phyloP scores from a whole-genome alignment of 1,140 invertebrate species.

The Chrysopa pallens region DNA sequence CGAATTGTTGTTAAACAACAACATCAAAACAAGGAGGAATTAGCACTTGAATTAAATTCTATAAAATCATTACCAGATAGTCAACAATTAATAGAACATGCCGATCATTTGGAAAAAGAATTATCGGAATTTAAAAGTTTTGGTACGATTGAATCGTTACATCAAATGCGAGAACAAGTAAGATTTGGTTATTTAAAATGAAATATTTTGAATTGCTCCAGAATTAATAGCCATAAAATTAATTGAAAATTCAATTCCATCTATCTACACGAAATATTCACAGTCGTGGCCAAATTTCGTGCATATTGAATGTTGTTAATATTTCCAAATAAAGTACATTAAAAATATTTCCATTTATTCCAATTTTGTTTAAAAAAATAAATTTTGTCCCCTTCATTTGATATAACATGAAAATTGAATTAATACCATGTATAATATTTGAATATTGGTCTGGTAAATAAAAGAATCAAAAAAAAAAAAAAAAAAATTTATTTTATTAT shows the following conservation, averaged over 20 bases:
- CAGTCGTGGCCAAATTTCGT: no score
- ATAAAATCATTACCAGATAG: slow-evolving; percentile 28
- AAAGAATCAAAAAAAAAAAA: background rate
- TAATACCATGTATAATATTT: slow-evolving; percentile 1
- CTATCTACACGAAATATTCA: no score
- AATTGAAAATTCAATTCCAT: no score
- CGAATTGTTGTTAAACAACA: slow-evolving; percentile 30
- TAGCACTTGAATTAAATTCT: slow-evolving; percentile 30
- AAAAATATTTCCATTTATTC: no score
- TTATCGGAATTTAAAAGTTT: slow-evolving; percentile 30
- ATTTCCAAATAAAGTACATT: no score
- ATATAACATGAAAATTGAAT: no score
- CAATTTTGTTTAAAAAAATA: no score
- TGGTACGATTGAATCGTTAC: slow-evolving; percentile 28
- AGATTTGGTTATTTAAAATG: no score
- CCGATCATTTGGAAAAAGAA: slow-evolving; percentile 34
- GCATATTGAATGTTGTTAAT: no score
- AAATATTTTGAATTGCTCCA: no score
- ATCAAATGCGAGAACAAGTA: slow-evolving; percentile 28
- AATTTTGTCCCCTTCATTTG: background rate
- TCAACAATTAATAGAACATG: slow-evolving; percentile 28
- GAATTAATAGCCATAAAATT: no score
- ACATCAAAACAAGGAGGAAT: slow-evolving; percentile 29
- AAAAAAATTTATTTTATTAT: slow-evolving; percentile 6
- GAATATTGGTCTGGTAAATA: no score